phyloP scores from a whole-genome alignment of 2,797 vertebrate species.

The Champsocephalus gunnari region DNA sequence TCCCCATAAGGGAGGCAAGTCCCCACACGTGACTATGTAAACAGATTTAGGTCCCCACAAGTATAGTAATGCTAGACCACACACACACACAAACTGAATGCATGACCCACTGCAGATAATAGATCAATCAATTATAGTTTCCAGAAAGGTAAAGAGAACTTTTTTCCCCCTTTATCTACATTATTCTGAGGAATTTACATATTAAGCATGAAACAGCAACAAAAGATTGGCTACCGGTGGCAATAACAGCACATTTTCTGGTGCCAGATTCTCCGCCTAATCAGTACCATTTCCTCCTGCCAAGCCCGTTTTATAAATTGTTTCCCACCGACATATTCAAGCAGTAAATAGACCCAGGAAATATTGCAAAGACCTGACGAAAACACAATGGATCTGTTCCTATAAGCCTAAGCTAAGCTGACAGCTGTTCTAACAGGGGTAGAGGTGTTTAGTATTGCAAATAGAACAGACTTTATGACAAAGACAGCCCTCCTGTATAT shows the following conservation, averaged over 20 bases:
- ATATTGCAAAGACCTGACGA: constrained; percentile 7
- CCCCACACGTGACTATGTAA: too few species aligned
- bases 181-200: constrained; percentile 38
- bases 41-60: too few species aligned
- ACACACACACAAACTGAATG: too few species aligned
- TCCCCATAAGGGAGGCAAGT: too few species aligned
- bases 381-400: constrained; percentile 7
- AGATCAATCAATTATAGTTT: constrained; percentile 21
- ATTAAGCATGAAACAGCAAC: constrained; percentile 34
- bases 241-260: constrained; percentile 42
- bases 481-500: constrained; percentile 6
- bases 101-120: too few species aligned
- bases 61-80: too few species aligned
- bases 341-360: constrained; percentile 20
- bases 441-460: constrained; percentile 1
- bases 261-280: constrained; percentile 51
- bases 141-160: constrained; percentile 7
- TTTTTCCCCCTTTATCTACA: constrained; percentile 5
- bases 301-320: constrained; percentile 45
- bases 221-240: constrained; percentile 42
- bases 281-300: constrained; percentile 43
- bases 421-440: neutral
- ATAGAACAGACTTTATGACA: neutral
- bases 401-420: neutral
- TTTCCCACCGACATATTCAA: constrained; percentile 39